Base-by-base conservation (phyloP, 2,888 invertebrate species). In the Bembecia ichneumoniformis region DNA sequence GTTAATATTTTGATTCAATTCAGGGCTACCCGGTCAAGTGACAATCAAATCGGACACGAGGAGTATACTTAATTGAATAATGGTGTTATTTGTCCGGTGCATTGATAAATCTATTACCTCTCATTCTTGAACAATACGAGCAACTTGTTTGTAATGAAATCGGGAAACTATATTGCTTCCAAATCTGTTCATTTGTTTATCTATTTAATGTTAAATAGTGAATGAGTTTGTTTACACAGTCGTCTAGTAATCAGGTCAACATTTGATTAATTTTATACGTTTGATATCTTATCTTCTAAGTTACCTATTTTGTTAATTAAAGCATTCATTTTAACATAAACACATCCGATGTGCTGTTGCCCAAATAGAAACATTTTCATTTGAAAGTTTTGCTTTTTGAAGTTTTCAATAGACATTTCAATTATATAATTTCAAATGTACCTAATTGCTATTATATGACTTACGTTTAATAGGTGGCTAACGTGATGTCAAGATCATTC, bases 401-500 rank as follows among this genome's bases (percentile, higher is more conserved):
- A 20, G 7, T 20, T 20, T 7, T 20, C 28, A 28, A 28, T 9
- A 28, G 28, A 28, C 5, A 2, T 9, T 28, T 28, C 7, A 28
- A 28, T 28, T 28, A 28, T 28, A 9, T 28, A 28, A 28, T 28
- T 28, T 40, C 16, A 47, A 44, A 46, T 46, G 44, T 44, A 47
- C 15, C 28, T 36, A 5, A 35, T 48, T 48, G 15, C 35, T 44
- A n/a, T 17, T 35, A 44, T 49, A 17, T 58, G 60, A 75, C 83
- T 84, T 70, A 86, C 84, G 68, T 78, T 82, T 80, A 86, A 71
- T 75, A 68, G 71, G 76, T 70, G 77, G 75, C 70, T 71, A 67
- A 68, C 72, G 66, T 64, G 74, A 75, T 68, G 72, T 67, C 68
- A 77, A 72, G 72, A 68, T 72, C 79, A 83, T 83, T 77, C 81